These are phyloP conservation scores for Spicauda simplicius DNA, from an alignment of 2,888 invertebrate species.

Conservation along the genomic window DNA sequence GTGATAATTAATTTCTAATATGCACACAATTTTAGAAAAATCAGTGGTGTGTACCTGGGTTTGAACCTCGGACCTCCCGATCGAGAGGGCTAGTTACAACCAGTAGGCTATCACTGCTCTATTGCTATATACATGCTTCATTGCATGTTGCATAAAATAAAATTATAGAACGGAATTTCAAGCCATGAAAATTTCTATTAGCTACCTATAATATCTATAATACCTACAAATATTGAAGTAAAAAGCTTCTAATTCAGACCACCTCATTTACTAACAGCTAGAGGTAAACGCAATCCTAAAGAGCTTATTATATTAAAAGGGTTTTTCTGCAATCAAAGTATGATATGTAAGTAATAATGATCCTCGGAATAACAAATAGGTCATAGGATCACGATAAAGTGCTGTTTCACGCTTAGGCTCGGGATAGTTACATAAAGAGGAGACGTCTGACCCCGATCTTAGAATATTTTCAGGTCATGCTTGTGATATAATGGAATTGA, in stretches of 20 bases:
- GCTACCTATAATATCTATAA: too few species aligned
- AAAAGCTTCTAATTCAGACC: background rate
- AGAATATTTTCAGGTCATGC: constrained; percentile 18
- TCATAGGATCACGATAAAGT: constrained; percentile 21
- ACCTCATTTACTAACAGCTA: background rate
- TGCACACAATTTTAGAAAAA: too few species aligned
- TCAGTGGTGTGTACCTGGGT: too few species aligned
- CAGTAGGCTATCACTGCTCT: too few species aligned
- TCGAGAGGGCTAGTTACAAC: too few species aligned
- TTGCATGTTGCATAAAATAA: too few species aligned
- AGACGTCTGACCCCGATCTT: constrained; percentile 14
- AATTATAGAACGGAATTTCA: too few species aligned
- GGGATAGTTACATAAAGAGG: constrained; percentile 10
- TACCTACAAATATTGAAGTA: background rate
- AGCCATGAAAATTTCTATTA: too few species aligned
- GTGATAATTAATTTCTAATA: too few species aligned
- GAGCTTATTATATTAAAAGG: background rate
- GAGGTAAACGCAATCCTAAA: background rate
- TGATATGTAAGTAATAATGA: background rate
- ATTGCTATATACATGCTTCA: too few species aligned
- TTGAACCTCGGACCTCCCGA: too few species aligned
- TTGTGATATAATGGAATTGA: constrained; percentile 5
- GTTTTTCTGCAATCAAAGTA: background rate
- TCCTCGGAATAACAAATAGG: constrained; percentile 16
- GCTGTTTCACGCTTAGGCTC: constrained; percentile 6